Percentiles rank a stretch among this genome's conserved stretches.
Conservation (phyloP, 2,113 vertebrate species). For the Alethe castanea region DNA sequence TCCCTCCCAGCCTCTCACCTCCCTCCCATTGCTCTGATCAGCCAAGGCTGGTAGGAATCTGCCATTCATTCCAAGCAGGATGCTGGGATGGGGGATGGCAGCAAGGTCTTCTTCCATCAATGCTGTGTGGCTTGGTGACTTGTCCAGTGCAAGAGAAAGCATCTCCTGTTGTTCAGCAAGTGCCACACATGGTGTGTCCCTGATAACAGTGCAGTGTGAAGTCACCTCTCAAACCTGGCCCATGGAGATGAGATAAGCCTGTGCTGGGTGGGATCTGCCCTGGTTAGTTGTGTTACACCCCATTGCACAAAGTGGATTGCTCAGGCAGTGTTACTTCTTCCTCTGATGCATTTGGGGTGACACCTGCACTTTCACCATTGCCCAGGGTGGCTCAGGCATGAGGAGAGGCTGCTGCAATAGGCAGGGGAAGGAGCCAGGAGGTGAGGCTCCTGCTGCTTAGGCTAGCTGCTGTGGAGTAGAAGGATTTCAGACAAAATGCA, state of each 20-base stretch:
- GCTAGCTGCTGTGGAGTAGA: not conserved
- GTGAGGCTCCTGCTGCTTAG: not conserved
- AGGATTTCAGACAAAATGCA: not conserved
- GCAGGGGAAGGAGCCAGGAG: not conserved
- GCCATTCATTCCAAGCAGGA: not conserved
- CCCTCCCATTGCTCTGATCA: not conserved
- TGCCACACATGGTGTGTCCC: not conserved
- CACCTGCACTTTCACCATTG: not conserved
- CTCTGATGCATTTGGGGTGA: not conserved
- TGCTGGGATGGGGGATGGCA: not conserved
- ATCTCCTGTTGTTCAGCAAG: not conserved
- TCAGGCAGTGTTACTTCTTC: not conserved
- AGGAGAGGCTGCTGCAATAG: not conserved
- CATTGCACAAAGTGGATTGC: not conserved
- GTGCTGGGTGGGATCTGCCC: not conserved
- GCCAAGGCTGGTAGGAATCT: not conserved
- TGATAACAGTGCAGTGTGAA: not conserved
- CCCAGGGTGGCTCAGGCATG: accelerated
- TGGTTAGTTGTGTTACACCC: not conserved
- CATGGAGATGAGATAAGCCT: not conserved
- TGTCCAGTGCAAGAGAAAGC: not conserved
- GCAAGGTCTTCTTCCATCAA: not conserved
- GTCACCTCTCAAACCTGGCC: not conserved
- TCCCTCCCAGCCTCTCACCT: not conserved
- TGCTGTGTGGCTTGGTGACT: not conserved